Percentiles rank a stretch among this genome's conserved stretches.
phyloP scores from a whole-genome alignment of 23 tunicate genomes.

The Aplidium turbinatum region DNA sequence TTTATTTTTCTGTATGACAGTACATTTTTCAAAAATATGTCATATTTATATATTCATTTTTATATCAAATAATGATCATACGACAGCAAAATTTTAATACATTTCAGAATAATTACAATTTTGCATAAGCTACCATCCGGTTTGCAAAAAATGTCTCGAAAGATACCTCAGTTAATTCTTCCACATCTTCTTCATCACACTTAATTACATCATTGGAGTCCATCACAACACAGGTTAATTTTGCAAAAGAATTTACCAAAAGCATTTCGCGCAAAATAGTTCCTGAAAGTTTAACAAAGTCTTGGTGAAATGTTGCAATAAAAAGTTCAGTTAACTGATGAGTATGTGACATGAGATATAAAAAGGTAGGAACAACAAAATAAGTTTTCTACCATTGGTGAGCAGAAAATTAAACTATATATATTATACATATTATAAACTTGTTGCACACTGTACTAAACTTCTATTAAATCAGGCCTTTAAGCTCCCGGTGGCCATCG shows the following conservation, averaged over 20 bases:
- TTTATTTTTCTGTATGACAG: no score
- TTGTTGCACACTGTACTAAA: background rate
- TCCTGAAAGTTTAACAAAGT: constrained; percentile 9
- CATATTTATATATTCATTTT: no score
- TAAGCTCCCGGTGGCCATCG: no score
- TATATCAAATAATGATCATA: no score
- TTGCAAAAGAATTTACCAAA: background rate
- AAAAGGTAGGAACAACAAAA: no score
- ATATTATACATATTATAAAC: background rate
- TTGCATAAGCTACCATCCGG: background rate
- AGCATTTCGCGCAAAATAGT: constrained; percentile 37
- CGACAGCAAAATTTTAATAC: no score
- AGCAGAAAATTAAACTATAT: background rate
- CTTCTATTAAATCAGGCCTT: no score
- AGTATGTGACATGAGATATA: no score
- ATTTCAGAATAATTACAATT: background rate
- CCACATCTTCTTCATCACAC: constrained; percentile 49
- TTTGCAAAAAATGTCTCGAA: background rate
- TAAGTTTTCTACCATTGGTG: background rate
- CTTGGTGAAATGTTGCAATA: no score
- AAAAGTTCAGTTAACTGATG: no score
- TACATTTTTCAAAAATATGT: no score
- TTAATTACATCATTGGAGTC: constrained; percentile 42
- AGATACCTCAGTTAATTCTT: constrained; percentile 45
- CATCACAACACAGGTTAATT: constrained; percentile 24